Evolutionary conservation across 2,888 invertebrate genomes (phyloP).

Genomic region (Caenorhabditis doughertyi): DNA sequence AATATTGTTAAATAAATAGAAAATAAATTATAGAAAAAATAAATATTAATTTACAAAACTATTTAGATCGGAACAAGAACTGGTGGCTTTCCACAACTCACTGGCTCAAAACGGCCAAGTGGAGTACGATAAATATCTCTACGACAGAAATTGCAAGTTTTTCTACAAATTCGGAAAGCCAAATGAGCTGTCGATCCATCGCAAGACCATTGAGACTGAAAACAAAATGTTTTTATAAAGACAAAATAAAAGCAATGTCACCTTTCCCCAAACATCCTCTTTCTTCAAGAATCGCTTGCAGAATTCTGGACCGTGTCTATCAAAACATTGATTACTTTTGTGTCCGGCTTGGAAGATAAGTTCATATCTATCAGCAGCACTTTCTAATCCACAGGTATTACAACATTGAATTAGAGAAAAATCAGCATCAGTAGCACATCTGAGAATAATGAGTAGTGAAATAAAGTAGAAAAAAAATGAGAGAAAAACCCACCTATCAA

Average conservation of each 20-base stretch:
- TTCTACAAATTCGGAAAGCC: slow-evolving; percentile 79
- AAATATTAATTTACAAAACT: not conserved
- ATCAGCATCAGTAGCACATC: slow-evolving; percentile 73
- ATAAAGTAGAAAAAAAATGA: not conserved
- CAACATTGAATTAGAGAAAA: slow-evolving; percentile 81
- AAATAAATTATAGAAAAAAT: slow-evolving; percentile 24
- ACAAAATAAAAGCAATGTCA: slow-evolving; percentile 1
- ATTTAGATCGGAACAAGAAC: slow-evolving; percentile 58
- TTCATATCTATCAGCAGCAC: slow-evolving; percentile 74
- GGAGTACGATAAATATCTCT: slow-evolving; percentile 74
- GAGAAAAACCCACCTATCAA: slow-evolving; percentile 62
- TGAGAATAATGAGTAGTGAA: slow-evolving; percentile 17
- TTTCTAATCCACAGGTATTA: slow-evolving; percentile 76
- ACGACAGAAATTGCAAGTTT: slow-evolving; percentile 79
- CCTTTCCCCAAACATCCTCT: slow-evolving; percentile 74
- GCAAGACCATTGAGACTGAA: slow-evolving; percentile 76
- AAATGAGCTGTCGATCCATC: slow-evolving; percentile 76
- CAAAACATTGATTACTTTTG: slow-evolving; percentile 76
- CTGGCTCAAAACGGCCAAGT: slow-evolving; percentile 66
- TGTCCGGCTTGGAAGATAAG: slow-evolving; percentile 75
- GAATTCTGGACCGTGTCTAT: slow-evolving; percentile 75
- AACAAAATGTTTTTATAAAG: not conserved
- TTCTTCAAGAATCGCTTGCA: slow-evolving; percentile 76
- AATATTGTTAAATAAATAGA: not conserved
- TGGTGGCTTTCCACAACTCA: slow-evolving; percentile 65